A percentile compares a stretch with the other conserved stretches of the same genome.
These are phyloP conservation scores for Copsychus sechellarum DNA, from an alignment of 2,113 vertebrate genomes.

Conservation along the genomic window DNA sequence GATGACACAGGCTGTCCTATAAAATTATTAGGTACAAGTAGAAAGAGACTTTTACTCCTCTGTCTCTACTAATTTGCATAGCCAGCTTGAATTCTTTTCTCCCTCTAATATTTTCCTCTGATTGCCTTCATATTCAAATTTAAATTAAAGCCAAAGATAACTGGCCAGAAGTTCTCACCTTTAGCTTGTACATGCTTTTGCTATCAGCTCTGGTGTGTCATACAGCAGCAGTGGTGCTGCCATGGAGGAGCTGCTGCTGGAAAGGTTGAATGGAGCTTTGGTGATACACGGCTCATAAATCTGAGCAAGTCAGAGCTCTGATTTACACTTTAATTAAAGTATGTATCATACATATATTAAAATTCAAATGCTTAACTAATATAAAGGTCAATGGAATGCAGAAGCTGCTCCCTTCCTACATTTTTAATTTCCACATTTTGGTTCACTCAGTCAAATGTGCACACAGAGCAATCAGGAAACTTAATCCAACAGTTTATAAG, in stretches of 20 bases:
- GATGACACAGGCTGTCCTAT: neutral
- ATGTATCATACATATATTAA: conserved; percentile 5
- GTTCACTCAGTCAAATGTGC: neutral
- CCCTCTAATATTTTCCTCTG: neutral
- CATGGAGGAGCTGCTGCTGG: neutral
- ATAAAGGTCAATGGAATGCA: conserved; percentile 42
- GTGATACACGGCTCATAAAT: neutral
- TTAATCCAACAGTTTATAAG: conserved; percentile 16
- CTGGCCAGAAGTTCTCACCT: neutral
- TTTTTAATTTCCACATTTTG: conserved; percentile 29
- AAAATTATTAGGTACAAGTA: neutral
- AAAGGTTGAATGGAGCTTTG: neutral
- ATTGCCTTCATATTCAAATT: neutral
- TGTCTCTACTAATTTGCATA: neutral
- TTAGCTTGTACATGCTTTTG: neutral
- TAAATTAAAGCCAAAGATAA: neutral
- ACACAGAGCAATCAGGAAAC: neutral
- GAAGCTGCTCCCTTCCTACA: neutral
- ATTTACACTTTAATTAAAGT: conserved; percentile 46
- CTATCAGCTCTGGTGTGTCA: neutral
- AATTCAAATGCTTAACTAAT: conserved; percentile 32
- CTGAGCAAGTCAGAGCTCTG: neutral
- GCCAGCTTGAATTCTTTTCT: neutral
- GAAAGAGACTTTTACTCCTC: neutral
- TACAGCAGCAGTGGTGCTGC: neutral